A percentile compares a stretch with the other conserved stretches of the same genome.
These are phyloP conservation scores for Blera fallax DNA, from an alignment of 2,888 invertebrate genomes.

Conservation along the genomic window DNA sequence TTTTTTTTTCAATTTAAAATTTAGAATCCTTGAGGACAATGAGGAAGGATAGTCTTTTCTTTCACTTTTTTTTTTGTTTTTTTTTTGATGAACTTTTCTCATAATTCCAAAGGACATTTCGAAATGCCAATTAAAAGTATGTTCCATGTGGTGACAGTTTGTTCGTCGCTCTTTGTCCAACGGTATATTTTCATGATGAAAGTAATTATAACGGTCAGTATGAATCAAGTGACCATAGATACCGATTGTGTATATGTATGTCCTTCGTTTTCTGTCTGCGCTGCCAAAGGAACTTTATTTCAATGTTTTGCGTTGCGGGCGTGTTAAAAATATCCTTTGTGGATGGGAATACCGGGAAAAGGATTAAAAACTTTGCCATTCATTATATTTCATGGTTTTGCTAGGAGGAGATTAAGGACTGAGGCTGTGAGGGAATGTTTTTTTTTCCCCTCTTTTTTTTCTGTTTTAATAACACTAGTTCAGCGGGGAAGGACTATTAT, in stretches of 20 bases:
- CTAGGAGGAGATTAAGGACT: neutral
- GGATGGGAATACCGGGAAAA: constrained; percentile 3
- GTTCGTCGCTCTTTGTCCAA: neutral
- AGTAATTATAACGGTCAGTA: constrained; percentile 15
- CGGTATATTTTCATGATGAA: constrained; percentile 24
- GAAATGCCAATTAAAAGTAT: constrained; percentile 56
- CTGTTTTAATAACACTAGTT: neutral
- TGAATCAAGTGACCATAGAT: constrained; percentile 45
- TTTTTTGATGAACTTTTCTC: constrained; percentile 3
- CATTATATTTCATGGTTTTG: constrained; percentile 39
- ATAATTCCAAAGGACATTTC: constrained; percentile 12
- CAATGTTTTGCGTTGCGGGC: neutral
- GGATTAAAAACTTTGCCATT: constrained; percentile 55
- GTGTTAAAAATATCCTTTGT: constrained; percentile 33
- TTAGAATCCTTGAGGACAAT: constrained; percentile 13
- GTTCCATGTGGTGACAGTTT: constrained; percentile 21
- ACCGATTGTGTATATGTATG: constrained; percentile 33
- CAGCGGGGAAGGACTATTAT: neutral
- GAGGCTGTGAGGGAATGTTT: too few species aligned
- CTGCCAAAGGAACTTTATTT: constrained; percentile 9
- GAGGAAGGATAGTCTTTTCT: neutral
- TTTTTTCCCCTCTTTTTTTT: too few species aligned
- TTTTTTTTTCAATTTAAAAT: constrained; percentile 9
- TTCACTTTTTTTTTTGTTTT: neutral
- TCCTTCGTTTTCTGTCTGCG: constrained; percentile 25